Base-by-base conservation (phyloP, 2,797 vertebrate species). In the Amblyopsis hoosieri region DNA sequence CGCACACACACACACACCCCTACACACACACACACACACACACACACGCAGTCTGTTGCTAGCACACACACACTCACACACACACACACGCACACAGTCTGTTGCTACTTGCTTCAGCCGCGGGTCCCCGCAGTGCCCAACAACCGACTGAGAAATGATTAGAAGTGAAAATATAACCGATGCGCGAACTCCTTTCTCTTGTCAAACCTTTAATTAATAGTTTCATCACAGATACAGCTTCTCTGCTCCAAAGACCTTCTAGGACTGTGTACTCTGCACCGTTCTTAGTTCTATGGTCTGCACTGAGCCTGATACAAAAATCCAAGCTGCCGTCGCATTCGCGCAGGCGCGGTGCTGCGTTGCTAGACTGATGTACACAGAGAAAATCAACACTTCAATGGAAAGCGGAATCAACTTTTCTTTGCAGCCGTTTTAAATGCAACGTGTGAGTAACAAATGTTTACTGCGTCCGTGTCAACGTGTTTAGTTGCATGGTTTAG, bases 301-400 rank as follows among this genome's bases (percentile, higher is more conserved):
- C 23, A 3, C 8, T 1, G 37, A 42, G 37, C 8, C 1, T 42
- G 7, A 42, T 7, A 37, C 6, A 8, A 42, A 51, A 51, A 51
- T 19, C 15, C 15, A 1, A 9, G 15, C 14, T 51, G 15, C 9
- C 15, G 50, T 52, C 15, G n/a, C 61, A 49, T 42, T 45, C 23
- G 49, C 29, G 54, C 64, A 14, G 49, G 45, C 57, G 56, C 48
- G 54, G 45, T 58, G 45, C 67, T 53, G 55, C 5, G 78, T 76
- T 83, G 80, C 62, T 67, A 75, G 49, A 69, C 52, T 62, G 31
- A 54, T 63, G 12, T 33, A 58, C 64, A 42, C 62, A 66, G 69
- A 66, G 61, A 71, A 73, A 74, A 75, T 29, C 23, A 62, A 71
- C 54, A 53, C 60, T 45, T 19, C n/a, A 55, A 37, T 65, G 46